Evolutionary conservation across 2,113 vertebrate genomes (phyloP).

Genomic region (Phalacrocorax pelagicus): DNA sequence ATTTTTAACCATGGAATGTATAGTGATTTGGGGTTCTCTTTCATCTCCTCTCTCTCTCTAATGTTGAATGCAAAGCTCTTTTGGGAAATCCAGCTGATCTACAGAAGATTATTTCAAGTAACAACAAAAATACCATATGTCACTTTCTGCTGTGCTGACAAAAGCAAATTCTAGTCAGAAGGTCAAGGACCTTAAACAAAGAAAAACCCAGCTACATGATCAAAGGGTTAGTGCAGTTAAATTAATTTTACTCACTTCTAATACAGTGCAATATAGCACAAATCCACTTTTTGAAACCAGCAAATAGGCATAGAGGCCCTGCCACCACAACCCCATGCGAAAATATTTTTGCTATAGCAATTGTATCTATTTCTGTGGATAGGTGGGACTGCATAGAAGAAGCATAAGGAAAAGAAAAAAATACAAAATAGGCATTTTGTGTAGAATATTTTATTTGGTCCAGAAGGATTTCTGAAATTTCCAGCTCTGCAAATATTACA

Average conservation of each 20-base stretch:
- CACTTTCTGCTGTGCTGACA: slow-evolving; percentile 30
- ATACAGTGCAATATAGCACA: neutral
- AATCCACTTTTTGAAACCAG: neutral
- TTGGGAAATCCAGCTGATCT: slow-evolving; percentile 48
- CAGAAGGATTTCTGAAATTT: neutral
- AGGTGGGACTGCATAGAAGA: neutral
- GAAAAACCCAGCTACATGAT: neutral
- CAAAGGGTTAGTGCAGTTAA: neutral
- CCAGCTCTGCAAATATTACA: neutral
- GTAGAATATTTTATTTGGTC: neutral
- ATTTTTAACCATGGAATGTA: neutral
- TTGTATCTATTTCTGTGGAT: neutral
- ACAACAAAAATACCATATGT: slow-evolving; percentile 40
- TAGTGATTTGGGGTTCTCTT: neutral
- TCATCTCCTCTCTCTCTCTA: neutral
- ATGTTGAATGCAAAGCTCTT: slow-evolving; percentile 13
- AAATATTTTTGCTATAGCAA: fast-evolving
- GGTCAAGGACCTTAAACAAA: neutral
- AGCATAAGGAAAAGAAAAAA: neutral
- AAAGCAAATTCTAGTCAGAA: slow-evolving; percentile 23
- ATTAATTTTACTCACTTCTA: slow-evolving; percentile 4
- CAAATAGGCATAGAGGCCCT: neutral
- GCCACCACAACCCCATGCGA: neutral
- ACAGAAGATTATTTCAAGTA: slow-evolving; percentile 50
- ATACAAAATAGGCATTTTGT: neutral